Percentiles rank a stretch among this genome's conserved stretches.
phyloP scores from a whole-genome alignment of 2,888 invertebrate species.

The Noctua janthina region DNA sequence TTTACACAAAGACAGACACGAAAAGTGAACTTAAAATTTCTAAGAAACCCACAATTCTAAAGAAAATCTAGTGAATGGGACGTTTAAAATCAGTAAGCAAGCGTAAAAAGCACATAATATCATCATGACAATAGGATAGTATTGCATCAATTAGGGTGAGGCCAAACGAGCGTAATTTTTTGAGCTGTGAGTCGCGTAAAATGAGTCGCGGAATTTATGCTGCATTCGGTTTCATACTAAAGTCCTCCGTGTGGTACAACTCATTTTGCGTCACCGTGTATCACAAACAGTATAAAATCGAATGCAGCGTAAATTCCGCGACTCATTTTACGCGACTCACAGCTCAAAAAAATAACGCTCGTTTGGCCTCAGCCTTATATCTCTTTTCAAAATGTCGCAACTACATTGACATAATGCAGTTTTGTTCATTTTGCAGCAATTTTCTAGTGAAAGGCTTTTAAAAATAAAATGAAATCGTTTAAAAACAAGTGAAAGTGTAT shows the following conservation, averaged over 20 bases:
- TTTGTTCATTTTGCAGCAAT: slow-evolving; percentile 22
- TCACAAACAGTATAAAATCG: too few species aligned
- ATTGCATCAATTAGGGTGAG: slow-evolving; percentile 6
- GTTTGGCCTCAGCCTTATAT: neutral
- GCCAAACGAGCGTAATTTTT: too few species aligned
- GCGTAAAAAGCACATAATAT: neutral
- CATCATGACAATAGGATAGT: neutral
- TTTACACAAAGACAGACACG: neutral
- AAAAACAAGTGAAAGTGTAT: slow-evolving; percentile 48
- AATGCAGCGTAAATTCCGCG: too few species aligned
- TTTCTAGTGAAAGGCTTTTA: slow-evolving; percentile 40
- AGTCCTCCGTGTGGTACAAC: too few species aligned
- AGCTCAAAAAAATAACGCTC: too few species aligned
- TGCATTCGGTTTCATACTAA: too few species aligned
- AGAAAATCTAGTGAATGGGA: neutral
- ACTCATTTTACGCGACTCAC: too few species aligned
- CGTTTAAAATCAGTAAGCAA: neutral
- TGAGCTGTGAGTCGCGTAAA: too few species aligned
- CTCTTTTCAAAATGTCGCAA: slow-evolving; percentile 11
- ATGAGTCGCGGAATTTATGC: too few species aligned
- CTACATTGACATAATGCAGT: slow-evolving; percentile 2
- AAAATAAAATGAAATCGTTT: slow-evolving; percentile 11
- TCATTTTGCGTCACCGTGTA: too few species aligned
- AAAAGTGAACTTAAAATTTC: neutral
- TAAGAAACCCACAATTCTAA: neutral